phyloP scores from a whole-genome alignment of 1,140 invertebrate species.

The Aleiodes sp. region DNA sequence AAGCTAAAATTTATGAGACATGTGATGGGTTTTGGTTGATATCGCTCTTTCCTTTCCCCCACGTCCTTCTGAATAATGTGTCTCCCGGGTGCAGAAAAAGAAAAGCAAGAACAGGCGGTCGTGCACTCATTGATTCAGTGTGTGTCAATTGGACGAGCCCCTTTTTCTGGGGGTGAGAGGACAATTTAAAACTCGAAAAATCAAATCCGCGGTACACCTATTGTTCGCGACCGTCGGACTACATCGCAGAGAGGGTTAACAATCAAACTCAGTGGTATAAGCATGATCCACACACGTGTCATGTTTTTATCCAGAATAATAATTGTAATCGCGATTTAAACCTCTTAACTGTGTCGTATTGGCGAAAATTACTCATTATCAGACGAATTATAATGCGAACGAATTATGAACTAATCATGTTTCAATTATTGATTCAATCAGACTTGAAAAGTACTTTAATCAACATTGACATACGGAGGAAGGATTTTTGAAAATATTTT shows the following conservation, averaged over 20 bases:
- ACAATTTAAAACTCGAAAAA: slow-evolving; percentile 62
- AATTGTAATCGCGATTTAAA: slow-evolving; percentile 3
- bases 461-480: too few species aligned
- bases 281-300: background rate
- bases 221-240: slow-evolving; percentile 54
- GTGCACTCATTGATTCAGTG: background rate
- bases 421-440: too few species aligned
- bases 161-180: slow-evolving; percentile 37
- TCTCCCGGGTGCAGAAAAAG: background rate
- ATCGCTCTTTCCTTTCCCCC: background rate
- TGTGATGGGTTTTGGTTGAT: background rate
- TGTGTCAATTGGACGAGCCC: slow-evolving; percentile 6
- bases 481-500: too few species aligned
- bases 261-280: background rate
- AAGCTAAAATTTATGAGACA: too few species aligned
- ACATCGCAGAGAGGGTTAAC: slow-evolving; percentile 34
- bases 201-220: slow-evolving; percentile 52
- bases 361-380: background rate
- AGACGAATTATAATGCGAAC: background rate
- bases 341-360: background rate
- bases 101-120: slow-evolving; percentile 2
- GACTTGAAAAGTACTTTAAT: too few species aligned
- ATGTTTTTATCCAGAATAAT: background rate
- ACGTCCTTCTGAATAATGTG: background rate
- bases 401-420: too few species aligned